Conservation (phyloP, 2,113 vertebrate species). For the Scomber scombrus region DNA sequence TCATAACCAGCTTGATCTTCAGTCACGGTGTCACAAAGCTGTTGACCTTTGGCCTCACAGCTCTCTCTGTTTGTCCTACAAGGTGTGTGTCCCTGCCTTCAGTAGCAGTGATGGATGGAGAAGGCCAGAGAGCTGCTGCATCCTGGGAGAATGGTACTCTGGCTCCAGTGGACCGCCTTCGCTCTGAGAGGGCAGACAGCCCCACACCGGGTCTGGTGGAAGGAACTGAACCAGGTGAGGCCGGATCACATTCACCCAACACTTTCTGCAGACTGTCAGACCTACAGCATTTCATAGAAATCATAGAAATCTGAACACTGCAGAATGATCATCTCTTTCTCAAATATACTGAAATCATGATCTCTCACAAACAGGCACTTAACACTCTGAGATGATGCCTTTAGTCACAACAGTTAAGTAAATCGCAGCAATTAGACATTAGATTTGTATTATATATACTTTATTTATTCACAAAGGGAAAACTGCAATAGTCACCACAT, state of each 20-base stretch:
- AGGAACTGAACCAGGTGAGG: conserved; percentile 94
- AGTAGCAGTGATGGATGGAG: conserved; percentile 87
- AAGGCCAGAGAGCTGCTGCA: conserved; percentile 84
- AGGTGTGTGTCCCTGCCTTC: conserved; percentile 48
- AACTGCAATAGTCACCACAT: too few species aligned
- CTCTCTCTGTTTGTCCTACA: conserved; percentile 9
- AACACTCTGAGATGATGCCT: too few species aligned
- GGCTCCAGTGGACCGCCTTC: conserved; percentile 84
- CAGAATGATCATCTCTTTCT: too few species aligned
- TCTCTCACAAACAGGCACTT: too few species aligned
- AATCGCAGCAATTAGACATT: background rate
- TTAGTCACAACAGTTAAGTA: background rate
- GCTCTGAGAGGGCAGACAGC: conserved; percentile 89
- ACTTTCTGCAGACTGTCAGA: background rate
- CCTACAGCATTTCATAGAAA: too few species aligned
- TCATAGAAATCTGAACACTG: too few species aligned
- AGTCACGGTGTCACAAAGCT: background rate
- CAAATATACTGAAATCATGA: too few species aligned
- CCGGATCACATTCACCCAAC: background rate
- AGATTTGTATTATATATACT: too few species aligned
- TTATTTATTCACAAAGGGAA: too few species aligned
- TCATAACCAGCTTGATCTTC: background rate
- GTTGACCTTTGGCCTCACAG: conserved; percentile 41
- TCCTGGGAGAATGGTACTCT: conserved; percentile 86
- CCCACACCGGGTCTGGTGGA: conserved; percentile 93